These are phyloP conservation scores for Dissostichus mawsoni DNA, from an alignment of 2,113 vertebrate species.

Conservation along the genomic window DNA sequence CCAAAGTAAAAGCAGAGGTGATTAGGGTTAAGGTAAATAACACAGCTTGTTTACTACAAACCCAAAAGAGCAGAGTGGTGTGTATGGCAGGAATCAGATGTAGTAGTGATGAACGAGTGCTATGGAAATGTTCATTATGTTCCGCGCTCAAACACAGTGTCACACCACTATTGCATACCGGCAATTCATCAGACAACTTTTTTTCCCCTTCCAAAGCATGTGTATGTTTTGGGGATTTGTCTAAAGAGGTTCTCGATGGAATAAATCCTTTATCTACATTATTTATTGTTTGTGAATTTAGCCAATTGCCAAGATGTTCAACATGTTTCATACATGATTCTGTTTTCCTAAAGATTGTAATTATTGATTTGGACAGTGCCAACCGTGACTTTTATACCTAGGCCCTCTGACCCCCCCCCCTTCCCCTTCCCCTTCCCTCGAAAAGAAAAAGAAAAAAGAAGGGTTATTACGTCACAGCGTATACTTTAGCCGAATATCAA, in stretches of 20 bases:
- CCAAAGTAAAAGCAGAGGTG: not conserved
- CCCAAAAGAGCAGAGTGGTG: not conserved
- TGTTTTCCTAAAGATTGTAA: not conserved
- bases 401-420: too few relatives aligned
- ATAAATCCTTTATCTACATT: not conserved
- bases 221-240: not conserved
- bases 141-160: too few relatives aligned
- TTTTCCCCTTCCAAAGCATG: not conserved
- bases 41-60: not conserved
- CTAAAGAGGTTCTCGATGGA: not conserved
- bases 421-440: too few relatives aligned
- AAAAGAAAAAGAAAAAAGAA: too few relatives aligned
- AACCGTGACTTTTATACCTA: too few relatives aligned
- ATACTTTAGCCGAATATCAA: too few relatives aligned
- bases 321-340: slow-evolving; percentile 30
- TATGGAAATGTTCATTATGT: not conserved
- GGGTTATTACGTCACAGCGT: too few relatives aligned
- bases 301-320: slow-evolving; percentile 27
- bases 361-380: too few relatives aligned
- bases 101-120: not conserved
- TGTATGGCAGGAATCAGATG: not conserved
- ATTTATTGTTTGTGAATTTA: not conserved
- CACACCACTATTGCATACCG: not conserved
- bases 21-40: not conserved
- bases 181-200: not conserved